A percentile compares a stretch with the other conserved stretches of the same genome.
Evolutionary conservation across 2,888 invertebrate species (phyloP).

Genomic region (Cataglyphis cursor): DNA sequence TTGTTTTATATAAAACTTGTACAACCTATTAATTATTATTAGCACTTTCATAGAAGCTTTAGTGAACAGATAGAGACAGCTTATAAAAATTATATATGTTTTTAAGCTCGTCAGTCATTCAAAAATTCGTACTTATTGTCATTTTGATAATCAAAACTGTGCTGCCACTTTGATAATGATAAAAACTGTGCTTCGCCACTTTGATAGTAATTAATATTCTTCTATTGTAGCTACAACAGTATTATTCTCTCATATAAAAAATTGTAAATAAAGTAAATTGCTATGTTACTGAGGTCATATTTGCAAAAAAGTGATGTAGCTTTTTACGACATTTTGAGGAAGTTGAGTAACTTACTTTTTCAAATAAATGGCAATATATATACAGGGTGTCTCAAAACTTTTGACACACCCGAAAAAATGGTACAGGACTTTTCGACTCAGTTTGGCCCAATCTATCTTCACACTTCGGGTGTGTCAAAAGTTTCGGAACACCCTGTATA

Average conservation of each 20-base stretch:
- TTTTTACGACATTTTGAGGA: conserved; percentile 4
- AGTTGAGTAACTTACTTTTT: background rate
- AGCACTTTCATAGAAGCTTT: conserved; percentile 9
- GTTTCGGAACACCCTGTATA: too few relatives aligned
- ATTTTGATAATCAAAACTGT: background rate
- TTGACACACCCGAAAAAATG: too few relatives aligned
- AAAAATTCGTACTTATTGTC: background rate
- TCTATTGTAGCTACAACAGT: background rate
- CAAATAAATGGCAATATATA: conserved; percentile 27
- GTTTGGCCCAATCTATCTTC: too few relatives aligned
- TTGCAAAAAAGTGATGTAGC: background rate
- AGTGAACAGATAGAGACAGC: background rate
- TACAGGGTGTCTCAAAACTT: too few relatives aligned
- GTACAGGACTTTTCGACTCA: too few relatives aligned
- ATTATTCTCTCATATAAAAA: background rate
- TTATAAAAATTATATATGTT: background rate
- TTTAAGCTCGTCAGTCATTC: conserved; percentile 4
- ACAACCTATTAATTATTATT: background rate
- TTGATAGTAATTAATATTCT: background rate
- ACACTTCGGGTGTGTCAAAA: too few relatives aligned
- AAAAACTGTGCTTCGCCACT: background rate
- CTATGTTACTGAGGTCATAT: background rate
- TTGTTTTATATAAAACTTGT: background rate
- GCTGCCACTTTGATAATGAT: background rate
- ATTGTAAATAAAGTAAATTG: conserved; percentile 18